Evolutionary conservation across 2,113 vertebrate species (phyloP), one percentile per base, ranked within the genome.

Genomic region (Nansenia antarctica): DNA sequence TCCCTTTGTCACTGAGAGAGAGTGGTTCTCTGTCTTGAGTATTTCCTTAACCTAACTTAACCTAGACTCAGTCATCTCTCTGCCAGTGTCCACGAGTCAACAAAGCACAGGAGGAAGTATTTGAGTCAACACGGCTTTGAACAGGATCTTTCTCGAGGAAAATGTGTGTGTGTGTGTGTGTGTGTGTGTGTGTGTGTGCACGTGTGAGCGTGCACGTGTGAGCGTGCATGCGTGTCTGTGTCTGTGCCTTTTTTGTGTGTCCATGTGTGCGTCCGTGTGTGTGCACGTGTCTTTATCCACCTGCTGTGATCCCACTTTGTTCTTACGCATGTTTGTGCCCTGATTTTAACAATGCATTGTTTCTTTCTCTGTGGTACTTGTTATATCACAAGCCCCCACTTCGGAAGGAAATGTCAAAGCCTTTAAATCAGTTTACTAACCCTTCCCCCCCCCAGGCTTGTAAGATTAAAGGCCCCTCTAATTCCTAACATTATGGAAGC

Each of bases 101-200:
- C 68, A 76, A 20, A 45, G 34, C 34, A 29, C 62, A n/a, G 35
- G n/a, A n/a, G n/a, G n/a, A n/a, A 62, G 53, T 9, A 3, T 29
- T 12, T 69, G 39, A 54, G 37, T 65, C 57, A 57, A 66, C 69
- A 57, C 65, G 32, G 67, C 64, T 61, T 57, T 69, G 53, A 71
- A 53, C 62, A 79, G 73, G 73, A 72, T 72, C 60, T 29, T 74
- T 59, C 32, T 62, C 54, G 45, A 22, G 37, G 49, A 45, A 39
- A 39, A 3, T 45, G 42, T 60, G 34, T 60, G 58, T 60, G 58
- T 34, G 31, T 60, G 58, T 35, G 58, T 34, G 31, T 60, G 31
- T 60, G 58, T 34, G 29, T 60, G 58, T 42, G 37, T 54, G 52
- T 54, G 6, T 53, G 49, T 53, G 20, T 26, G 49, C 5, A n/a